Percentiles rank a stretch among this genome's conserved stretches.
Evolutionary conservation across 1,140 invertebrate genomes (phyloP).

Genomic region (Drosophila kanapiae): DNA sequence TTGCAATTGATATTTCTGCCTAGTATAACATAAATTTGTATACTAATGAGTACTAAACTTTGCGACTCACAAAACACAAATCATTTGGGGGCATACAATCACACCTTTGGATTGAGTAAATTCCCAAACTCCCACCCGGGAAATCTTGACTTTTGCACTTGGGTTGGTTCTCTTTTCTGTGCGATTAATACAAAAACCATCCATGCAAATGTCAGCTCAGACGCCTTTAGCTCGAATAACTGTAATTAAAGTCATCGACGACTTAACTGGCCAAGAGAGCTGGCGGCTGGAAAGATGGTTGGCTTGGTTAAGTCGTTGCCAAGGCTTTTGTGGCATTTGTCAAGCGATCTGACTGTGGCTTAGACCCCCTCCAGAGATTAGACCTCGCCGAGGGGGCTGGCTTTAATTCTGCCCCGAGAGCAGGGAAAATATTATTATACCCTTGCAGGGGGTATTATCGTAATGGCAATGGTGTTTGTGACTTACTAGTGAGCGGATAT

Average conservation of each 20-base stretch:
- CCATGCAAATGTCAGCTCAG: constrained; percentile 69
- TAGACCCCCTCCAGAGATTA: constrained; percentile 25
- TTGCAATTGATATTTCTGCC: constrained; percentile 17
- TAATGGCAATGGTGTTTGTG: neutral
- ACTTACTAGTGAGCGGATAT: neutral
- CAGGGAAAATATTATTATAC: constrained; percentile 66
- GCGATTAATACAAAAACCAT: constrained; percentile 17
- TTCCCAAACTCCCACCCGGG: constrained; percentile 33
- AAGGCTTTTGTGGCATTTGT: constrained; percentile 72
- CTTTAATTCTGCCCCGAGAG: constrained; percentile 47
- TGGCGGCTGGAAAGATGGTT: constrained; percentile 23
- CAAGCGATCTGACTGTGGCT: constrained; percentile 29
- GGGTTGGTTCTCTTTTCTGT: constrained; percentile 16
- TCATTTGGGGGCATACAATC: constrained; percentile 1
- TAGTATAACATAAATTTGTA: constrained; percentile 19
- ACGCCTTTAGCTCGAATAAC: constrained; percentile 69
- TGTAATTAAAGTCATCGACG: constrained; percentile 69
- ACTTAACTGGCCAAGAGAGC: constrained; percentile 36
- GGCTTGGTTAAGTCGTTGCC: constrained; percentile 52
- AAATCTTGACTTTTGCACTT: constrained; percentile 51
- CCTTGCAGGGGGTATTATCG: neutral
- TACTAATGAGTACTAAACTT: constrained; percentile 22
- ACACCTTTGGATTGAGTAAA: constrained; percentile 4
- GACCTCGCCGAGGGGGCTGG: constrained; percentile 39
- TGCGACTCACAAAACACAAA: constrained; percentile 19